Evolutionary conservation across 1,140 invertebrate species (phyloP), one percentile per base, ranked within the genome.

Genomic region (Drosophila jambulina): DNA sequence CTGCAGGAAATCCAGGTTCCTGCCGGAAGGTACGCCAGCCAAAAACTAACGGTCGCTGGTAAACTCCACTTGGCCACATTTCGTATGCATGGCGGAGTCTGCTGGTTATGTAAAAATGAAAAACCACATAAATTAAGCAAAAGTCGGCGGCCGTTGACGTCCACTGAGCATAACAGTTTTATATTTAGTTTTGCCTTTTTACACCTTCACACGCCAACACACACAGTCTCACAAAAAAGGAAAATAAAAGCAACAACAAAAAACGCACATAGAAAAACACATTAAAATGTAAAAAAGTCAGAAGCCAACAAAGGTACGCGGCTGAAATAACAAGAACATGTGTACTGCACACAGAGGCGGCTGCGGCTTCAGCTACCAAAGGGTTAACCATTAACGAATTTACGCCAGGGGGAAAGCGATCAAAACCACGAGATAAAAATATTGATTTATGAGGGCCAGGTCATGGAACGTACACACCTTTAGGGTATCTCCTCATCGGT

Each of bases 81-180:
- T 72, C 19, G 54, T 84, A 84, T 82, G 85, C 85, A 70, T 69
- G 78, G 76, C 57, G 67, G 69, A 81, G 43, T 59, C 45, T 63
- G 64, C 15, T 25, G 9, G 69, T 90, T 90, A 88, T 75, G 65
- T 87, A 84, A 82, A 81, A 78, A 51, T 60, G 51, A 29, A 75
- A 83, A 76, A 60, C 61, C 72, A 61, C 82, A 74, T 87, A 75
- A 87, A 83, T 80, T 88, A 88, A 80, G 77, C 69, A 75, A 38
- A 88, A 65, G 49, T 63, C 76, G 40, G 67, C 76, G 80, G 57
- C 51, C 75, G 70, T 90, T 81, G 78, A 76, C 69, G 84, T 85
- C 82, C 81, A 85, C 86, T 72, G 78, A 90, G 81, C 85, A 90
- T 90, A 90, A 90, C 85, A 79, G 86, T 90, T 90, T 90, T 90